Evolutionary conservation across 2,888 invertebrate genomes (phyloP).

Genomic region (Molanna angustata): DNA sequence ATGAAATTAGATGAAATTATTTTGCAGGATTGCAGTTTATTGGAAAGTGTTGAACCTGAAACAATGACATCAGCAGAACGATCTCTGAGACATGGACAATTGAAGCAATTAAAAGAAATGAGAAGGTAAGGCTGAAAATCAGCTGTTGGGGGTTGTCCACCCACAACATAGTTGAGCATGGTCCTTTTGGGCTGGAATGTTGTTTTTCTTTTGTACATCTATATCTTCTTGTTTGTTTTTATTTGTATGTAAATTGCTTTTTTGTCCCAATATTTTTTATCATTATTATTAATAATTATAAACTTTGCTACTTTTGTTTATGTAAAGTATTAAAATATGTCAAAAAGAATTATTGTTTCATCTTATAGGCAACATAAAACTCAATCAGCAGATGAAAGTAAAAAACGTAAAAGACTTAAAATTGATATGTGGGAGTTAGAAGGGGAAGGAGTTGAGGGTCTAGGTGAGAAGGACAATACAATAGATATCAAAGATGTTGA

Average conservation of each 20-base stretch:
- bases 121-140: conserved; percentile 63
- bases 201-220: too few relatives aligned
- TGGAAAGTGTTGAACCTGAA: conserved; percentile 50
- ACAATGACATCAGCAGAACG: conserved; percentile 71
- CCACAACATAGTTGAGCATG: too few relatives aligned
- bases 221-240: too few relatives aligned
- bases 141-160: too few relatives aligned
- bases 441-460: conserved; percentile 56
- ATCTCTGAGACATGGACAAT: conserved; percentile 81
- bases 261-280: neutral
- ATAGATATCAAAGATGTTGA: conserved; percentile 84
- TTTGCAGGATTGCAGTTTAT: conserved; percentile 60
- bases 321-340: neutral
- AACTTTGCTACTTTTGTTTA: neutral
- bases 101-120: conserved; percentile 80
- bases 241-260: too few relatives aligned
- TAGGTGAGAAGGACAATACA: conserved; percentile 48
- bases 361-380: conserved; percentile 61
- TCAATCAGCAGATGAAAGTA: conserved; percentile 58
- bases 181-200: too few relatives aligned
- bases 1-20: too few relatives aligned
- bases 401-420: conserved; percentile 73
- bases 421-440: conserved; percentile 67
- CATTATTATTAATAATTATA: conserved; percentile 1
- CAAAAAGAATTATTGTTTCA: neutral